Conservation (phyloP, 2,888 invertebrate species). For the Leptinotarsa rubiginosa region DNA sequence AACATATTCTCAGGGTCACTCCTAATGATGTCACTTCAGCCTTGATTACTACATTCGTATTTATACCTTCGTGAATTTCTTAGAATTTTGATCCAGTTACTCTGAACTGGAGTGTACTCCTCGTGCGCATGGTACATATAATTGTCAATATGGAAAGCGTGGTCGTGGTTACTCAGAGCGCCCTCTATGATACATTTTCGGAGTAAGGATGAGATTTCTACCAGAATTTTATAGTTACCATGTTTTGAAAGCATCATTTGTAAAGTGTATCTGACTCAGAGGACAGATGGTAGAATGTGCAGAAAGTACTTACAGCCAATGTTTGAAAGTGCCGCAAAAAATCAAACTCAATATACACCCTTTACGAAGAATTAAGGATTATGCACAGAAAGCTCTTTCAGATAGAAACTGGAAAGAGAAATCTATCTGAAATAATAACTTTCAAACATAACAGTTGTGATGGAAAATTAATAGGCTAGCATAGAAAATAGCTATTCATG, state of each 20-base stretch:
- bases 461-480: no score
- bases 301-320: not conserved
- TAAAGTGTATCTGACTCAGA: not conserved
- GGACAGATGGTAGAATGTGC: not conserved
- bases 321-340: no score
- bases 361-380: no score
- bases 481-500: no score
- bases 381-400: no score
- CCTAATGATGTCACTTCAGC: conserved; percentile 9
- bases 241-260: not conserved
- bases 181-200: conserved; percentile 8
- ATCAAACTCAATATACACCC: no score
- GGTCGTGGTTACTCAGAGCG: conserved; percentile 10
- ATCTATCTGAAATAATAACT: no score
- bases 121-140: conserved; percentile 55
- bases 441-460: no score
- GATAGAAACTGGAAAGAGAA: no score
- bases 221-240: not conserved
- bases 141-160: conserved; percentile 54
- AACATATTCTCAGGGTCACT: conserved; percentile 21
- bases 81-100: conserved; percentile 23
- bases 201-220: no score
- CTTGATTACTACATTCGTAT: conserved; percentile 8
- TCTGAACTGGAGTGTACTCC: conserved; percentile 48
- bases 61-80: conserved; percentile 7